Percentiles rank a stretch among this genome's conserved stretches.
Conservation (phyloP, 2,113 vertebrate genomes). For the Myrmecophaga tridactyla region DNA sequence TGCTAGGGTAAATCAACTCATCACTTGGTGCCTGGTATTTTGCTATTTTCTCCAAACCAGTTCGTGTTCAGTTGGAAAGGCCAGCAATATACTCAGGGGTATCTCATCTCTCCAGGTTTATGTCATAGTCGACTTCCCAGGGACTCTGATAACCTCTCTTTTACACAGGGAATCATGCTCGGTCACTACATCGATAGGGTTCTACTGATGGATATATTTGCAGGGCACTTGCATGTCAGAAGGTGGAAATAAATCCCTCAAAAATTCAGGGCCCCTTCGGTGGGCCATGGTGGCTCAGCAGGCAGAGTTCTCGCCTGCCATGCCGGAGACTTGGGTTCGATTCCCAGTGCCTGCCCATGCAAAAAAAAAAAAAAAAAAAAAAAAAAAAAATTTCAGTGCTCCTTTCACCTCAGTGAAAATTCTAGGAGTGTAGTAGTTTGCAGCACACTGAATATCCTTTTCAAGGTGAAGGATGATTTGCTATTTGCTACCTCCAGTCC, state of each 20-base stretch:
- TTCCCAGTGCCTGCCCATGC: too few relatives aligned
- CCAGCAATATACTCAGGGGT: accelerated
- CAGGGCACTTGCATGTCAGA: not conserved
- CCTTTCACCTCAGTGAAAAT: not conserved
- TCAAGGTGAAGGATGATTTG: not conserved
- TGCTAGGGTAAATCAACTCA: accelerated
- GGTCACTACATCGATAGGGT: accelerated
- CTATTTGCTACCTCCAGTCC: not conserved
- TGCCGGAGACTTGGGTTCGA: too few relatives aligned
- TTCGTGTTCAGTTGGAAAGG: not conserved
- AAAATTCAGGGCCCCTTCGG: not conserved
- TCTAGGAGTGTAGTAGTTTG: not conserved
- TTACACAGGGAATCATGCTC: not conserved
- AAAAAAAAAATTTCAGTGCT: not conserved
- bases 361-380: too few relatives aligned
- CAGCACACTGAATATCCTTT: not conserved
- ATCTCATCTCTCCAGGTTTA: accelerated
- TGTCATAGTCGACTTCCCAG: not conserved
- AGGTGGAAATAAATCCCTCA: not conserved
- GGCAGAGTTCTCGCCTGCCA: too few relatives aligned
- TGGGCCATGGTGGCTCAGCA: too few relatives aligned
- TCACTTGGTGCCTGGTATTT: accelerated
- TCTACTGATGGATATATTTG: not conserved
- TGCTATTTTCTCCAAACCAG: too few relatives aligned
- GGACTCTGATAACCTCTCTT: not conserved